phyloP scores from a whole-genome alignment of 2,113 vertebrate genomes.

The Nannospalax galili region DNA sequence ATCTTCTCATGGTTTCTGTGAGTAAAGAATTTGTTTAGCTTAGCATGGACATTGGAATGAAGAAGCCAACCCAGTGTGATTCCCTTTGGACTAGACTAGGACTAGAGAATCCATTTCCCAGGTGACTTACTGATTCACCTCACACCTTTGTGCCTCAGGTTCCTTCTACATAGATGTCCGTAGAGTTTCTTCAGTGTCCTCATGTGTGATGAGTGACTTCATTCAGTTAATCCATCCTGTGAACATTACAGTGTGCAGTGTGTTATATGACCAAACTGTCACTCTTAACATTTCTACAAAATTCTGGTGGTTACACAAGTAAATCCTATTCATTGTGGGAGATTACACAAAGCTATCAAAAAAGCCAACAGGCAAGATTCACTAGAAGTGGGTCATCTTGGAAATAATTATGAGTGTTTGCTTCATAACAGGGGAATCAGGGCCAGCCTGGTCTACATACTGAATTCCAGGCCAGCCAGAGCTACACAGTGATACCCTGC shows the following conservation, averaged over 20 bases:
- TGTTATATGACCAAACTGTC: neutral
- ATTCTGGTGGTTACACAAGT: neutral
- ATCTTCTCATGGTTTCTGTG: too few species aligned
- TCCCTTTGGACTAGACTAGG: neutral
- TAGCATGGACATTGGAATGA: neutral
- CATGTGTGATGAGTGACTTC: neutral
- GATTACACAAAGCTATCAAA: neutral
- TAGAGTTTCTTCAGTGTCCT: neutral
- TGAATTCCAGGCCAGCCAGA: neutral
- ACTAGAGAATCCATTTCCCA: neutral
- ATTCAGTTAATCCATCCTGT: neutral
- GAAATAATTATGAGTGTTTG: neutral
- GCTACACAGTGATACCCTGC: neutral
- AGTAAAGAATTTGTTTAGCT: slow-evolving; percentile 1
- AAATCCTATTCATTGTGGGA: neutral
- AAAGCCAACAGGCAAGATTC: neutral
- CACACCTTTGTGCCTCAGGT: neutral
- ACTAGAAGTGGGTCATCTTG: neutral
- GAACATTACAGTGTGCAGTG: neutral
- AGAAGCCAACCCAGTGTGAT: neutral
- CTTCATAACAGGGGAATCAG: neutral
- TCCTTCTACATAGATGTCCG: neutral
- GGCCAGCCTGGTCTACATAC: neutral
- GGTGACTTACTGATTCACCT: neutral
- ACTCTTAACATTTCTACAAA: neutral